These are phyloP conservation scores for Lacanobia wlatinum DNA, from an alignment of 2,888 invertebrate genomes.

Conservation along the genomic window DNA sequence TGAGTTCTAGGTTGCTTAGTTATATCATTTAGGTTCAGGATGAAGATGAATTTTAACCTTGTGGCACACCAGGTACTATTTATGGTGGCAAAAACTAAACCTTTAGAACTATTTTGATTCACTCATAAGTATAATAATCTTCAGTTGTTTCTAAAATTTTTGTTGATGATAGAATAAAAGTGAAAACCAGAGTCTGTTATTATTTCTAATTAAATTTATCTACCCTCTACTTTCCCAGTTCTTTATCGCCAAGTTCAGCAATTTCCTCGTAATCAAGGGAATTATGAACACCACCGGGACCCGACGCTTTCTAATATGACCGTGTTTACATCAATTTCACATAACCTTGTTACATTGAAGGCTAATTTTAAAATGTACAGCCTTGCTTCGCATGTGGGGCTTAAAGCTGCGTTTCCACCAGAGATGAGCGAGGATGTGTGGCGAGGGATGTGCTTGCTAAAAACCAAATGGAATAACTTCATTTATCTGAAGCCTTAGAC, in stretches of 20 bases:
- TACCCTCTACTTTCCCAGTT: slow-evolving; percentile 3
- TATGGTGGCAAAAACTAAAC: too few species aligned
- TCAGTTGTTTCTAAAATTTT: not conserved
- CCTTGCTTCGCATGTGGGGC: slow-evolving; percentile 14
- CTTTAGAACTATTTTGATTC: not conserved
- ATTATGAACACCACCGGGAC: slow-evolving; percentile 49
- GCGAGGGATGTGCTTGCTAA: too few species aligned
- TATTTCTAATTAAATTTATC: slow-evolving; percentile 35
- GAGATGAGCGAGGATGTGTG: too few species aligned
- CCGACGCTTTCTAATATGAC: slow-evolving; percentile 49
- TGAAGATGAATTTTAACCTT: too few species aligned
- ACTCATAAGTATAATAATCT: not conserved
- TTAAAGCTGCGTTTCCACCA: not conserved
- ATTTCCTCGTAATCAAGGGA: slow-evolving; percentile 54
- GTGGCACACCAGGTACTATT: too few species aligned
- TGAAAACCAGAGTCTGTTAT: slow-evolving; percentile 2
- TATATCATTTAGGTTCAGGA: too few species aligned
- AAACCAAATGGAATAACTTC: too few species aligned
- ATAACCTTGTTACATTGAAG: slow-evolving; percentile 45
- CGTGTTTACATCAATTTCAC: slow-evolving; percentile 61
- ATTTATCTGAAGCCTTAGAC: too few species aligned
- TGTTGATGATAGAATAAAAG: not conserved
- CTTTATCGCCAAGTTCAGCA: slow-evolving; percentile 22
- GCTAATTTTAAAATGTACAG: slow-evolving; percentile 64
- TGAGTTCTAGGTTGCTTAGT: too few species aligned